Conservation (phyloP, 2,888 invertebrate genomes). For the Lamellibrachia satsuma region DNA sequence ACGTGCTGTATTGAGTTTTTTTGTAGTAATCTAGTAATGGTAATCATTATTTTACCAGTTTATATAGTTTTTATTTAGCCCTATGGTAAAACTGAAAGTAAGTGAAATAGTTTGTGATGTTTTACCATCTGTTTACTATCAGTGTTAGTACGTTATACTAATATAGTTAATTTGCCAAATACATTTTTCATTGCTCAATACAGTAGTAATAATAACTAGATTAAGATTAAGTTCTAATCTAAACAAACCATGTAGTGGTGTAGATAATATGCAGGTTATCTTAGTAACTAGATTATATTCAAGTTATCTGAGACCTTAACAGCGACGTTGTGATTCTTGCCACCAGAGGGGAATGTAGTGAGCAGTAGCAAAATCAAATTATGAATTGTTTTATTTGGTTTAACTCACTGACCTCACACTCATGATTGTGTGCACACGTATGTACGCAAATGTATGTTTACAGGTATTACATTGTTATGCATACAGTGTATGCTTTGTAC, state of each 20-base stretch:
- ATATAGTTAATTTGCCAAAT: no score
- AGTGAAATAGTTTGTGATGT: no score
- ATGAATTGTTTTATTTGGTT: neutral
- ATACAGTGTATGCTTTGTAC: neutral
- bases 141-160: no score
- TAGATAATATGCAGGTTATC: neutral
- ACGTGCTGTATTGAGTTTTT: no score
- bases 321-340: neutral
- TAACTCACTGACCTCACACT: neutral
- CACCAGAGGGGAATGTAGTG: neutral
- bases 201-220: neutral
- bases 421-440: neutral
- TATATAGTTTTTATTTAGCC: no score
- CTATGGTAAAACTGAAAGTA: no score
- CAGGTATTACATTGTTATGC: neutral
- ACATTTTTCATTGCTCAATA: no score
- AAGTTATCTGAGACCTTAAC: neutral
- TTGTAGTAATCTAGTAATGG: no score
- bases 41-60: no score
- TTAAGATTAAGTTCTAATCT: neutral
- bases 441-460: neutral
- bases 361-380: neutral
- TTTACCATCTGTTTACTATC: no score
- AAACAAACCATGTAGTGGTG: neutral
- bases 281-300: no score